Evolutionary conservation across 2,888 invertebrate genomes (phyloP).

Genomic region (Drosophila kambysellisi): DNA sequence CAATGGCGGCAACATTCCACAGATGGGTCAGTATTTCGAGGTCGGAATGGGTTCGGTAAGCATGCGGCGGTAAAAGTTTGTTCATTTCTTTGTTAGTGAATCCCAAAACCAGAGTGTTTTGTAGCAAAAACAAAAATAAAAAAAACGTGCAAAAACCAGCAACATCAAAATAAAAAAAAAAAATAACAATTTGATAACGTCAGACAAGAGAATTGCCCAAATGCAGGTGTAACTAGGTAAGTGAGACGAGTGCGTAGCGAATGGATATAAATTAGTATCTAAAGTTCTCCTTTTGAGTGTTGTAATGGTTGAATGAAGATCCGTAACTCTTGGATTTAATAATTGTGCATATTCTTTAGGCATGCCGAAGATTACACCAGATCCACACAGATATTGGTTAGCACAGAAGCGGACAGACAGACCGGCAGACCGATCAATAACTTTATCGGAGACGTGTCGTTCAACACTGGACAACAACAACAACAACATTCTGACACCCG

Average conservation of each 20-base stretch:
- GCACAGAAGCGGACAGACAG: background rate
- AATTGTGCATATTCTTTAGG: background rate
- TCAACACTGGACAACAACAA: no score
- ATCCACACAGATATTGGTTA: background rate
- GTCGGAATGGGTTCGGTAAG: constrained; percentile 28
- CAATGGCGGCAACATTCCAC: constrained; percentile 19
- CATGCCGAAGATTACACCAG: background rate
- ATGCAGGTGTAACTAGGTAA: background rate
- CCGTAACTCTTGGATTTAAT: background rate
- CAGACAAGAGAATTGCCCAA: background rate
- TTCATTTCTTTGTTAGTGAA: constrained; percentile 29
- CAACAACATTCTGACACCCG: background rate
- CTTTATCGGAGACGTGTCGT: background rate
- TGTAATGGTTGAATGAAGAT: no score
- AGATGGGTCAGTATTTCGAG: constrained; percentile 20
- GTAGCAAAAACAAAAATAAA: constrained; percentile 5
- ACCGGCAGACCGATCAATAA: background rate
- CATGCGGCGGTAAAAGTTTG: constrained; percentile 56
- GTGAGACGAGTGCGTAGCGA: background rate
- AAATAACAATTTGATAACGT: constrained; percentile 13
- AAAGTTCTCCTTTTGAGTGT: background rate
- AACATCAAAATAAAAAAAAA: constrained; percentile 35
- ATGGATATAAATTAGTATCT: no score
- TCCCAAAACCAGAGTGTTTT: constrained; percentile 27
- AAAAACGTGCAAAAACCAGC: constrained; percentile 47